These are phyloP conservation scores for Sitophilus oryzae DNA, from an alignment of 1,140 invertebrate species.

Conservation along the genomic window DNA sequence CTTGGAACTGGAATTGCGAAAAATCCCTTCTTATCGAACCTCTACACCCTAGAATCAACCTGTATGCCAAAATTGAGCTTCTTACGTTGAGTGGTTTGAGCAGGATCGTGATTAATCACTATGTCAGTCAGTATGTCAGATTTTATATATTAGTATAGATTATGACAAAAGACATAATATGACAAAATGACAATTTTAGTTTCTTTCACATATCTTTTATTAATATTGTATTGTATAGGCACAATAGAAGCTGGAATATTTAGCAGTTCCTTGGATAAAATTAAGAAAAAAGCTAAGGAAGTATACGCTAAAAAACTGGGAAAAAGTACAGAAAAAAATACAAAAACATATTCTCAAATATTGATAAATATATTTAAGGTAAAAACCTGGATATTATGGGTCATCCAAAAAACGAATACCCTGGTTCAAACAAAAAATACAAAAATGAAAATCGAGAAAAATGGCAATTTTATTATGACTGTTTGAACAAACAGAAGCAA, in stretches of 20 bases:
- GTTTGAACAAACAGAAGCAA: conserved; percentile 41
- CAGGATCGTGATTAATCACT: too few relatives aligned
- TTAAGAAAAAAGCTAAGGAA: conserved; percentile 39
- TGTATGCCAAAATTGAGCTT: too few relatives aligned
- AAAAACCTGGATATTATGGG: conserved; percentile 41
- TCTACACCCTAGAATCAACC: too few relatives aligned
- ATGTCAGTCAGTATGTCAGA: too few relatives aligned
- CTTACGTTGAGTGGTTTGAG: too few relatives aligned
- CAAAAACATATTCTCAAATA: conserved; percentile 36
- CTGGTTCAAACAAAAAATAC: conserved; percentile 41
- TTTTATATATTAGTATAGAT: too few relatives aligned
- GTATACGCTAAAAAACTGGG: conserved; percentile 36
- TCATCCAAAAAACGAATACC: conserved; percentile 45
- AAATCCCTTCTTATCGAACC: too few relatives aligned
- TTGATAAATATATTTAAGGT: conserved; percentile 33
- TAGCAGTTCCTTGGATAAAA: conserved; percentile 25
- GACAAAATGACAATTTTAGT: too few relatives aligned
- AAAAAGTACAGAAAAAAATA: conserved; percentile 39
- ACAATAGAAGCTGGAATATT: conserved; percentile 2
- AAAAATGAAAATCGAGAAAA: conserved; percentile 41
- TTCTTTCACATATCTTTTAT: too few relatives aligned
- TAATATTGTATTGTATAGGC: neutral
- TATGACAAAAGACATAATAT: too few relatives aligned
- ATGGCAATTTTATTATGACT: conserved; percentile 51
- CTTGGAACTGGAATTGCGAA: too few relatives aligned